Conservation (phyloP, 2,797 vertebrate species). For the Pseudomugil tenellus region DNA sequence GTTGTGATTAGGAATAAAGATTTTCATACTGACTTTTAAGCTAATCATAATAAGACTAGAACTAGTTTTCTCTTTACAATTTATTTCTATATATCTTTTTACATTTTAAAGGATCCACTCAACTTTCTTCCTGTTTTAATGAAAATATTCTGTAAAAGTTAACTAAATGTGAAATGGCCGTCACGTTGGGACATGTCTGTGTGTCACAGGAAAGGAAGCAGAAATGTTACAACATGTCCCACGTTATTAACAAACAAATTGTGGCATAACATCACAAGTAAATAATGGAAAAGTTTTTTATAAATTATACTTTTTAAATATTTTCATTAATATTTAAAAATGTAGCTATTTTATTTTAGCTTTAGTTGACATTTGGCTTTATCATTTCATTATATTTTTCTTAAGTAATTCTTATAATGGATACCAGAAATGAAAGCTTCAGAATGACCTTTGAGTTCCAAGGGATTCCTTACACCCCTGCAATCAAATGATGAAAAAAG, state of each 20-base stretch:
- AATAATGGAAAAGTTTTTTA: background rate
- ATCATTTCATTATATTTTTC: background rate
- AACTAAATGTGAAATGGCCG: background rate
- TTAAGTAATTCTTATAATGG: too few species aligned
- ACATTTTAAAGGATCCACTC: too few species aligned
- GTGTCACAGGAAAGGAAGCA: too few species aligned
- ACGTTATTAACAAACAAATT: too few species aligned
- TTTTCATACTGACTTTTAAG: too few species aligned
- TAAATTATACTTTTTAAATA: too few species aligned
- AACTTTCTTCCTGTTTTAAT: background rate
- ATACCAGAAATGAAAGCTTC: background rate
- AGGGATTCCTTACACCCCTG: background rate
- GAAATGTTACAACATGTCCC: background rate
- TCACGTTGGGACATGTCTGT: constrained; percentile 2
- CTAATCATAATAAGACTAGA: too few species aligned
- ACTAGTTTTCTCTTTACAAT: too few species aligned
- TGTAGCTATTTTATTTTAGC: background rate
- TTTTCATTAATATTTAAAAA: background rate
- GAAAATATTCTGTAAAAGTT: background rate
- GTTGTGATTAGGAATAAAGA: too few species aligned
- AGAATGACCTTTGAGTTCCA: background rate
- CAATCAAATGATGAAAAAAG: background rate
- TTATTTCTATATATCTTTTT: too few species aligned
- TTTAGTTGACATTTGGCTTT: background rate
- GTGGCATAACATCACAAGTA: too few species aligned